Base-by-base conservation (phyloP, 2,888 invertebrate species). In the Oscheius sp. region DNA sequence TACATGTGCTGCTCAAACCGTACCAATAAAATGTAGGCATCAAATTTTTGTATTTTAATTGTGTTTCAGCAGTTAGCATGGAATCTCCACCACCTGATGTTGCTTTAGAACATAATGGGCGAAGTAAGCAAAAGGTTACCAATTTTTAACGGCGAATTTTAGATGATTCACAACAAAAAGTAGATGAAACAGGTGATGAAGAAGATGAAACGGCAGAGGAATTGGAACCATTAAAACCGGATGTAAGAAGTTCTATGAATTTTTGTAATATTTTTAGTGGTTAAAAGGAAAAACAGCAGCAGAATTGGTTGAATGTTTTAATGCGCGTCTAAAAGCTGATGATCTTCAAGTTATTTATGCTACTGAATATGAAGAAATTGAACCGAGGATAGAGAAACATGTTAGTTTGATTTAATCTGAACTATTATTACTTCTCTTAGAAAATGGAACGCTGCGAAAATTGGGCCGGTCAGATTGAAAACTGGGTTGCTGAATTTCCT, bases 281-380 rank as follows among this genome's bases (percentile, higher is more conserved):
- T 41, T 61, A 6, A 45, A 43, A 18, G 61, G 61, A 21, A n/a
- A 43, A 9, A 43, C 41, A 1, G 1, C 43, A 6, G n/a, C 35
- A 16, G 61, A 61, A 43, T 41, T 61, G 5, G 43, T 25, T 25
- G 12, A 6, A 6, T 61, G 61, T 21, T 61, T 43, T 45, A 61
- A 43, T 21, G 21, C 5, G n/a, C 61, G 41, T 45, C 1, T 12
- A 41, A 21, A 41, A 21, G 2, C 12, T n/a, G 61, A 21, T 2
- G 61, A 41, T 41, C 16, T 55, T 55, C 21, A 55, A 55, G 25
- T 55, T 21, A 23, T 55, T 23, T 25, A 25, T 25, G 21, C 25
- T 55, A 55, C 23, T 55, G 55, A 55, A 55, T 55, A 55, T 55
- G 55, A 55, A 55, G 21, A 25, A 18, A 23, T 12, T 55, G 18